These are phyloP conservation scores for Tachina fera DNA, from an alignment of 2,888 invertebrate species.

Conservation along the genomic window DNA sequence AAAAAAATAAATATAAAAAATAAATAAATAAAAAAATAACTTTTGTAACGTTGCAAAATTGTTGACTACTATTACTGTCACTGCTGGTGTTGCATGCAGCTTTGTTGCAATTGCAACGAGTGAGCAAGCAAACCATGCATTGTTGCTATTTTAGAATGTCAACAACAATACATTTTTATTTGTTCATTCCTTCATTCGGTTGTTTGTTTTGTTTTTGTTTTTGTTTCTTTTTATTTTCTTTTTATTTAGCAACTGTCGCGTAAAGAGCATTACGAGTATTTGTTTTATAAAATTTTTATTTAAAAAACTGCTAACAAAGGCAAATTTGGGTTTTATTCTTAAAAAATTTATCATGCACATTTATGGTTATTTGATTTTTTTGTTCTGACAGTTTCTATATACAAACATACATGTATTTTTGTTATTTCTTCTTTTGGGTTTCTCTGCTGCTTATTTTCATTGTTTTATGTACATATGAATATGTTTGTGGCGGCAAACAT, in stretches of 20 bases:
- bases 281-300: conserved; percentile 48
- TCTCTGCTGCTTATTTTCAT: conserved; percentile 16
- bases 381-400: conserved; percentile 32
- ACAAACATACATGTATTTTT: neutral
- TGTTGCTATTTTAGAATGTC: conserved; percentile 66
- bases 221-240: conserved; percentile 2
- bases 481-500: conserved; percentile 43
- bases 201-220: conserved; percentile 34
- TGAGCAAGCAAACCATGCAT: conserved; percentile 24
- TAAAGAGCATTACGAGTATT: conserved; percentile 62
- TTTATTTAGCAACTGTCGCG: conserved; percentile 70
- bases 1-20: too few relatives aligned
- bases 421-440: neutral
- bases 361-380: conserved; percentile 57
- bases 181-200: conserved; percentile 20
- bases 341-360: conserved; percentile 53
- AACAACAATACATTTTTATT: conserved; percentile 68
- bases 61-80: conserved; percentile 40
- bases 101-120: conserved; percentile 30
- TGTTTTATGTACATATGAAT: neutral
- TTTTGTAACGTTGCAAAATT: conserved; percentile 54
- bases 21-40: too few relatives aligned
- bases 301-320: conserved; percentile 58
- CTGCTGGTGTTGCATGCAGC: conserved; percentile 28
- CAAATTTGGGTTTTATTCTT: conserved; percentile 36